Base-by-base conservation (phyloP, 2,888 invertebrate genomes). In the Epirrita christyi region DNA sequence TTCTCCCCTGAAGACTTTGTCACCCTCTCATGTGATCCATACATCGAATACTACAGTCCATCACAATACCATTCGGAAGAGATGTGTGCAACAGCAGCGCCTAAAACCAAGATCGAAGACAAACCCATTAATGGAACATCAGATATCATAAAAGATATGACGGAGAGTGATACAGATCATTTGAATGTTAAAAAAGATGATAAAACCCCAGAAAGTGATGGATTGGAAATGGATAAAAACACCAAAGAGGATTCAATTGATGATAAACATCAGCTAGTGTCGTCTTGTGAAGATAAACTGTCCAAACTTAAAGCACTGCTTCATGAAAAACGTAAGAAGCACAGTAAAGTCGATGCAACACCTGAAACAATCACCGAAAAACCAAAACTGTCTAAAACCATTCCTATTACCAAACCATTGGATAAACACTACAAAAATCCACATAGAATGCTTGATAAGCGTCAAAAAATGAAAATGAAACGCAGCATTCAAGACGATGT, bases 201-300 rank as follows among this genome's bases (percentile, higher is more conserved):
- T 11, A 9, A 21, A 5, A 32, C 40, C 43, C 7, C 15, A 8
- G 14, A 29, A 34, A 51, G 37, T 14, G 45, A 47, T 15, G 45
- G 37, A 27, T 7, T 42, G 15, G 21, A 34, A 15, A 47, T 10
- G 2, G 36, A 58, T 58, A 44, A 42, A 6, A 29, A 13, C 9
- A 29, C 15, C 14, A 14, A 8, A 7, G 37, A 48, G 6, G 52
- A 53, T 6, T 21, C 42, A 32, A 9, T 13, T 43, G 43, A 41
- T 38, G 49, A 56, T 38, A 78, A 75, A 58, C 51, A 68, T 10
- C 68, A 83, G 61, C 59, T 86, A 11, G 77, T 89, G 0, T 66
- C 78, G 8, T 76, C 85, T 0, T 90, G 91, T 47, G 89, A 90
- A 60, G 88, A 88, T 46, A 91, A 90, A 70, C 61, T 90, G 9